Evolutionary conservation across 2,113 vertebrate genomes (phyloP), one percentile per base, ranked within the genome.

Genomic region (Osmerus eperlanus): DNA sequence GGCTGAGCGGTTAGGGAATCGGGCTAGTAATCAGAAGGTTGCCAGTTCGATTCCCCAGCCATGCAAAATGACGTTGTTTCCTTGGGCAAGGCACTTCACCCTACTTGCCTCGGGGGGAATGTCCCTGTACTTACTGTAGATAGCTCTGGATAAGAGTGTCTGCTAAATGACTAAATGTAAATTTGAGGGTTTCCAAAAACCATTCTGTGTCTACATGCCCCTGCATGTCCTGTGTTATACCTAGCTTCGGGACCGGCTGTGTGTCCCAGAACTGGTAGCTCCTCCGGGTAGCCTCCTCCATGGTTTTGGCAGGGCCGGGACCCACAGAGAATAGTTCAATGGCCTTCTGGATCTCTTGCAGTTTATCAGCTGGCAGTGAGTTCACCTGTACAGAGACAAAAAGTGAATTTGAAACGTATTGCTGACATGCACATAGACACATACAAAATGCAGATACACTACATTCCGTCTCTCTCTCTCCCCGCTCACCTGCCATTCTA

Each of bases 191-290:
- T 9, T 47, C 41, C 41, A 47, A 47, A 47, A 47, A 5, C 7
- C 5, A 47, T 36, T 36, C 32, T 6, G 41, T 2, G 41, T 47
- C 41, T 47, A 19, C 7, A 18, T 19, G 13, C 56, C 9, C 28
- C 29, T 58, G 14, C 81, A 78, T 61, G 32, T 65, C 29, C 13
- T 52, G 51, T 41, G 54, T 72, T 88, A 0, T 90, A 98, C 97
- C 97, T 63, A 99, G 86, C 79, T 99, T 99, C 78, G 97, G 97
- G 67, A 99, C 97, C 0, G 97, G 97, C 82, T 99, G 97, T 0
- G 97, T 99, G 88, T 99, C 97, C 97, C 97, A 99, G 91, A 99
- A 99, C 88, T 99, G 97, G 85, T 99, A 99, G 90, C 96, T 99
- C 81, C 97, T 94, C 74, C 96, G 95, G 84, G 91, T 97, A 18